phyloP scores from a whole-genome alignment of 1,140 invertebrate genomes.

The Elymnias hypermnestra region DNA sequence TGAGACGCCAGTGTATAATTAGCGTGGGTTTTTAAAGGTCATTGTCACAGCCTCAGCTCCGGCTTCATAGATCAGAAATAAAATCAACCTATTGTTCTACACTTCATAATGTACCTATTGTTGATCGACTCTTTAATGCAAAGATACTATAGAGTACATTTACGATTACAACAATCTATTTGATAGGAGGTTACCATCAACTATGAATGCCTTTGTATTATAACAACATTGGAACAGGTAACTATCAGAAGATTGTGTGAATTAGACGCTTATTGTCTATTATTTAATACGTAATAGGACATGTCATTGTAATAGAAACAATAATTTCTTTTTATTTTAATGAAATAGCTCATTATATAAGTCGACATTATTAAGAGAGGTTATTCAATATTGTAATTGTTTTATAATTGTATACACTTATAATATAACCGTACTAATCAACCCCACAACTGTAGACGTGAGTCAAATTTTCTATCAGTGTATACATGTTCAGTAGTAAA shows the following conservation, averaged over 20 bases:
- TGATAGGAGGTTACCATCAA: not conserved
- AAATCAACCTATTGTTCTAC: constrained; percentile 41
- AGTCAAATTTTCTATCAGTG: too few species aligned
- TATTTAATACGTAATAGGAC: too few species aligned
- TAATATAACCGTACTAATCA: too few species aligned
- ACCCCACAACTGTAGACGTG: too few species aligned
- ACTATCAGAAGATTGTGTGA: not conserved
- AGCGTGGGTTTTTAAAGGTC: constrained; percentile 71
- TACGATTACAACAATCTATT: constrained; percentile 1
- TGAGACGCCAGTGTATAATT: constrained; percentile 62
- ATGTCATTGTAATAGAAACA: too few species aligned
- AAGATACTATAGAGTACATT: constrained; percentile 1
- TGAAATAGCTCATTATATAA: too few species aligned
- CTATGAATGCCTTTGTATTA: not conserved
- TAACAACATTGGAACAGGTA: not conserved
- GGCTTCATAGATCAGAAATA: constrained; percentile 46
- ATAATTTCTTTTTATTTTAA: too few species aligned
- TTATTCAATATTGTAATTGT: too few species aligned
- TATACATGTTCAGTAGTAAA: too few species aligned
- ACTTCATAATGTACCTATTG: constrained; percentile 11
- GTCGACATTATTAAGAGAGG: too few species aligned
- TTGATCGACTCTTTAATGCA: not conserved
- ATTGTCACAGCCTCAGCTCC: constrained; percentile 58
- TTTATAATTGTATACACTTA: too few species aligned
- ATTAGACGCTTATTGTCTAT: not conserved